Evolutionary conservation across 2,113 vertebrate species (phyloP), one percentile per base, ranked within the genome.

Genomic region (Triplophysa dalaica): DNA sequence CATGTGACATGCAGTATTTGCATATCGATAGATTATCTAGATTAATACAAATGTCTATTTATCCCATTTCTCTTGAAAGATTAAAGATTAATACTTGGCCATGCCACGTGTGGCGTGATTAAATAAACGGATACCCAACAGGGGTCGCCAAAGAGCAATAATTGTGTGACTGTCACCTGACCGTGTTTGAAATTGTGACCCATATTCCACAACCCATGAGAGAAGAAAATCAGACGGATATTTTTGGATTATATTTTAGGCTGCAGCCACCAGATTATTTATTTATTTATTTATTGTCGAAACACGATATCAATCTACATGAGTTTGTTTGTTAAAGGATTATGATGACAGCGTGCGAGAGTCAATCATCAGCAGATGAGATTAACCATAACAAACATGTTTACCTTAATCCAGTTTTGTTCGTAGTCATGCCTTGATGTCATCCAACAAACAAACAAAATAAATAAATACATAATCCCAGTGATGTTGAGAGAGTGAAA

Each of bases 161-260:
- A 19, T 41, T 70, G 22, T 60, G 24, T 75, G 73, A 65, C 61
- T 13, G 60, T 77, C 77, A 83, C 52, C 24, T 77, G 73, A 72
- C 26, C 14, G 13, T 26, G 29, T 21, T 56, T 7, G 14, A 1
- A 43, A 67, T 70, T 33, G 11, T 81, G 74, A 58, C 67, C 66
- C 41, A 72, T n/a, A 61, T 78, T 41, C 33, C 14, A 21, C 12
- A 66, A 60, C 22, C 24, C 4, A 22, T 11, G 33, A 12, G 21
- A 74, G 3, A 62, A 38, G 17, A 62, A 3, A 50, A 54, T 52
- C 50, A 52, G 2, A 50, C 45, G 4, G 4, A 50, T 50, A 11
- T 6, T 56, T 17, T 19, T 19, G 54, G 54, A 21, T 58, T 58
- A 58, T n/a, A 21, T 58, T n/a, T 21, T 16, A 54, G 14, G 1